Percentiles rank a stretch among this genome's conserved stretches.
phyloP scores from a whole-genome alignment of 2,113 vertebrate genomes.

The Alexandromys fortis region DNA sequence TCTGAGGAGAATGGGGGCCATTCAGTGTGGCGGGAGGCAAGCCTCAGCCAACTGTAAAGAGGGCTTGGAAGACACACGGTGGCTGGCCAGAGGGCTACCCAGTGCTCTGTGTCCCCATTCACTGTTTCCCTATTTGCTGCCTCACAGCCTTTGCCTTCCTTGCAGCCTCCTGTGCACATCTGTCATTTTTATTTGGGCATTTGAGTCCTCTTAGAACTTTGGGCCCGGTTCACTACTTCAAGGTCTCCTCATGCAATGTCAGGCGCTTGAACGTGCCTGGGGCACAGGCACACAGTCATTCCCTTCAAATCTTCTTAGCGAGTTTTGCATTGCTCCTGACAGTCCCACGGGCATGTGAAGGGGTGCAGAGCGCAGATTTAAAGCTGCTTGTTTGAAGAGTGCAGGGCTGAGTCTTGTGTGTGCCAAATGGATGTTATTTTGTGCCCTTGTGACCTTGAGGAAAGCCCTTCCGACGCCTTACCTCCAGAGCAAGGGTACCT shows the following conservation, averaged over 20 bases:
- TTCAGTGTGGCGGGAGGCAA: background rate
- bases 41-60: background rate
- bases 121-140: background rate
- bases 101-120: background rate
- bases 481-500: background rate
- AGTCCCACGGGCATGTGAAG: background rate
- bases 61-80: background rate
- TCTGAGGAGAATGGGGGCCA: background rate
- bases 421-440: background rate
- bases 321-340: background rate
- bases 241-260: background rate
- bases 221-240: background rate
- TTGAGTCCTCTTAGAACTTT: background rate
- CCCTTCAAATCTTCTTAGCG: background rate
- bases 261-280: background rate
- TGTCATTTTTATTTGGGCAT: slow-evolving; percentile 29
- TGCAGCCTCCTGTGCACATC: background rate
- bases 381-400: background rate
- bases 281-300: background rate
- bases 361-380: accelerated
- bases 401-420: background rate
- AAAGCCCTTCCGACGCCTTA: background rate
- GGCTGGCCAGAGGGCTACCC: background rate
- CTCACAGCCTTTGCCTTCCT: background rate
- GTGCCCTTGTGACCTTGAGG: background rate